Evolutionary conservation across 2,113 vertebrate species (phyloP), one percentile per base, ranked within the genome.

Genomic region (Leptodactylus fuscus): DNA sequence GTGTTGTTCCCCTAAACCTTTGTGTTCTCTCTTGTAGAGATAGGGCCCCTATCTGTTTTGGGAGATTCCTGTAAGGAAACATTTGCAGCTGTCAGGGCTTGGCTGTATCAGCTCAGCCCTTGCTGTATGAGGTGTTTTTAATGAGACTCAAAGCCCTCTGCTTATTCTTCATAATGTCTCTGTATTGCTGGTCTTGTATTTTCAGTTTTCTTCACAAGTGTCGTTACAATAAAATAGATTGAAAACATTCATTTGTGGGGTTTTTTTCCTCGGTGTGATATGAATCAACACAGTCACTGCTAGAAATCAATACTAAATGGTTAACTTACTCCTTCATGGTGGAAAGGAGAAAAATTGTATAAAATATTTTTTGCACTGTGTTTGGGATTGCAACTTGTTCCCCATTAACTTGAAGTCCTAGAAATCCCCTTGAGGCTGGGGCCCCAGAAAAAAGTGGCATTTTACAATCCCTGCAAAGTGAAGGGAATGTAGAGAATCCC

Each of bases 21-120:
- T 69, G 29, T 67, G 27, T 78, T 85, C 55, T 85, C 74, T 77
- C 74, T 77, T 85, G 70, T 77, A 78, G 73, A 84, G 82, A 85
- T 67, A 38, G 69, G 58, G 62, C 60, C 67, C 0, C 20, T 55
- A 13, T 0, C 0, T 11, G 3, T 51, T 20, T 20, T 1, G 2
- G 2, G 22, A n/a, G 29, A 20, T 10, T 6, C 44, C 44, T 73
- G 49, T 80, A 71, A 81, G 34, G 51, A 83, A 46, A 74, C 18
- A 6, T 58, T 62, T 75, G 82, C 82, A 76, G 82, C 82, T 32
- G n/a, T 13, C n/a, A 16, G 5, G 58, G 74, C 58, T 60, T 22
- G 29, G 74, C 82, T 85, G 82, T 78, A 85, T 85, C 82, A 78
- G 73, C 74, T 77, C 20, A 15, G 73, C n/a, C 41, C 62, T 6